These are phyloP conservation scores for Drosophila aldrichi DNA, from an alignment of 2,888 invertebrate genomes.

Conservation along the genomic window DNA sequence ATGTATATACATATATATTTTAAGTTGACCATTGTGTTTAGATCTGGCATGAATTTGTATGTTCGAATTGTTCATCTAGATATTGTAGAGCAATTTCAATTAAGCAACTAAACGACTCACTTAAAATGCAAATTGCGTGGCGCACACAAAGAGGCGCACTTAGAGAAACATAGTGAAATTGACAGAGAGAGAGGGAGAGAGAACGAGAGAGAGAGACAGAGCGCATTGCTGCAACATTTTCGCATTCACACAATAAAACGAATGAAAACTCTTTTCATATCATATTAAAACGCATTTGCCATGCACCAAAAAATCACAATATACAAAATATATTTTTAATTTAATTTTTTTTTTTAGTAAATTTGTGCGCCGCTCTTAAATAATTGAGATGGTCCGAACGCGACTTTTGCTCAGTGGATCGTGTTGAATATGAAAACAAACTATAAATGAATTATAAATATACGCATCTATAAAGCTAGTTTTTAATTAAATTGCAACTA, in stretches of 20 bases:
- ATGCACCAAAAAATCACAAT: conserved; percentile 36
- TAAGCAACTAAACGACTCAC: conserved; percentile 76
- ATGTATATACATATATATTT: neutral
- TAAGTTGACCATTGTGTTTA: neutral
- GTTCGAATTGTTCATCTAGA: conserved; percentile 56
- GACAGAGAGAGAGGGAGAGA: neutral
- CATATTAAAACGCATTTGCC: conserved; percentile 36
- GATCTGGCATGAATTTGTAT: conserved; percentile 45
- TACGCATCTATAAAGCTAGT: too few species aligned
- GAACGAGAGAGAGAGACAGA: neutral
- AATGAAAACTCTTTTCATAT: conserved; percentile 40
- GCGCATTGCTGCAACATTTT: conserved; percentile 39
- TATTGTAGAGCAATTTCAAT: conserved; percentile 61
- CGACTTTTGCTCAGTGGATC: neutral
- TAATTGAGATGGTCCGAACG: conserved; percentile 45
- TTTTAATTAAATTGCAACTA: neutral
- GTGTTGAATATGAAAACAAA: neutral
- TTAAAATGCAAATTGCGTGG: conserved; percentile 76
- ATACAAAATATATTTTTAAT: conserved; percentile 9
- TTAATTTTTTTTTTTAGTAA: neutral
- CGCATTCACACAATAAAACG: conserved; percentile 28
- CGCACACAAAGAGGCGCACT: conserved; percentile 51
- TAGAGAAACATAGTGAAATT: neutral
- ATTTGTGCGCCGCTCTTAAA: conserved; percentile 41
- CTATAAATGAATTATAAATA: neutral